These are phyloP conservation scores for Mythimna ferrago DNA, from an alignment of 2,888 invertebrate genomes.

Conservation along the genomic window DNA sequence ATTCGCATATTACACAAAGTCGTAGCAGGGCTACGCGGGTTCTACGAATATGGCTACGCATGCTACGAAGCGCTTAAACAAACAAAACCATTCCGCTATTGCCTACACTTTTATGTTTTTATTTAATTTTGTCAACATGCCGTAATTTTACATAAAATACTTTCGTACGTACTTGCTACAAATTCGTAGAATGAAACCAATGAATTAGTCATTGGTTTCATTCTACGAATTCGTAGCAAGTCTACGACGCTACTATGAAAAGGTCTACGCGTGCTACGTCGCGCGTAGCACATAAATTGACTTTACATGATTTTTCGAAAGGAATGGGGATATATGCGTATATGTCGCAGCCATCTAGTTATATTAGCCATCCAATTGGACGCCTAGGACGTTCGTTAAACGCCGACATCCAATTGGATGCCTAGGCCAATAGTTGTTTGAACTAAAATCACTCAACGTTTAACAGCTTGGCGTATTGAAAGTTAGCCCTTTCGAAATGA, in stretches of 20 bases:
- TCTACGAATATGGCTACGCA: conserved; percentile 18
- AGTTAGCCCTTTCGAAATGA: too few relatives aligned
- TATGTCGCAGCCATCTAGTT: too few relatives aligned
- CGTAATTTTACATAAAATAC: neutral
- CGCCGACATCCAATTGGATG: too few relatives aligned
- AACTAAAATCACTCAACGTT: too few relatives aligned
- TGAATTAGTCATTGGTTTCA: neutral
- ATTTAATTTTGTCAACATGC: neutral
- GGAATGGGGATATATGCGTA: too few relatives aligned
- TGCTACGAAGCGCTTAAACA: conserved; percentile 6
- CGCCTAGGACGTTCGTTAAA: too few relatives aligned
- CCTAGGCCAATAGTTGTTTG: too few relatives aligned
- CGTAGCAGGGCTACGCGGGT: neutral
- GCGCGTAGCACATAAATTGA: conserved; percentile 12
- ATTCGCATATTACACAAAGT: neutral
- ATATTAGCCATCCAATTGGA: too few relatives aligned
- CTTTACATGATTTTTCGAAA: neutral
- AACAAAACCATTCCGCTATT: neutral
- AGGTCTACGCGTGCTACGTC: conserved; percentile 37
- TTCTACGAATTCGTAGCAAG: conserved; percentile 21
- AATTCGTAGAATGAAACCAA: too few relatives aligned
- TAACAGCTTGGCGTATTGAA: too few relatives aligned
- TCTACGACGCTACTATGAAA: conserved; percentile 43
- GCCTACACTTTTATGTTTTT: neutral
- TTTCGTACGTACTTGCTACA: conserved; percentile 1